Base-by-base conservation (phyloP, 2,888 invertebrate genomes). In the Phlogophora meticulosa region DNA sequence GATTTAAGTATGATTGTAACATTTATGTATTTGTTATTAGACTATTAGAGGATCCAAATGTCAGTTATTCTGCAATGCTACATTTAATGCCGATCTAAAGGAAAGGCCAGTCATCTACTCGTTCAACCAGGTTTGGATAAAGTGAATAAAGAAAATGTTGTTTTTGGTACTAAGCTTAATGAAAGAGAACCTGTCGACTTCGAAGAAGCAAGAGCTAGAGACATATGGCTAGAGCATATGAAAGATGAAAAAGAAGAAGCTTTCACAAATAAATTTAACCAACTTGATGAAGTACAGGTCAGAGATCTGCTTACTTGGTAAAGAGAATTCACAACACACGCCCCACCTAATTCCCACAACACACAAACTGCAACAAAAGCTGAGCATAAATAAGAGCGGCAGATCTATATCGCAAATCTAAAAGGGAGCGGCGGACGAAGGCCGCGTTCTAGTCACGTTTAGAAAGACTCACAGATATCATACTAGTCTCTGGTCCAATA, bases 341-440 rank as follows among this genome's bases (percentile, higher is more conserved):
- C 59, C 57, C 51, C 62, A 76, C 62, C 72, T 65, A 76, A 79
- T 87, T 87, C 83, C 81, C 86, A 84, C 81, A 85, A 82, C 70
- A 78, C 68, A 83, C 67, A 84, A 82, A 85, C 85, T 80, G 72
- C 83, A 87, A 87, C 83, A 87, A 88, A 86, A 85, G 81, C 81
- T 71, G 34, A 77, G 81, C 80, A 84, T 80, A 86, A 87, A 85
- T 76, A 84, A 85, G 76, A 84, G 81, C 82, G 78, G 62, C 80
- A 87, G 92, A 93, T 92, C 86, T 80, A 80, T 90, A 92, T 92
- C 93, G 88, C 86, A 83, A 86, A 88, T 87, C 85, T 87, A 87
- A 86, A 90, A 90, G 93, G 94, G 94, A 92, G 91, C 92, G 94
- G 92, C 89, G 85, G 82, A 81, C 91, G 93, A 93, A 94, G 93